These are phyloP conservation scores for Nymphicus hollandicus DNA, from an alignment of 2,113 vertebrate species.

Conservation along the genomic window DNA sequence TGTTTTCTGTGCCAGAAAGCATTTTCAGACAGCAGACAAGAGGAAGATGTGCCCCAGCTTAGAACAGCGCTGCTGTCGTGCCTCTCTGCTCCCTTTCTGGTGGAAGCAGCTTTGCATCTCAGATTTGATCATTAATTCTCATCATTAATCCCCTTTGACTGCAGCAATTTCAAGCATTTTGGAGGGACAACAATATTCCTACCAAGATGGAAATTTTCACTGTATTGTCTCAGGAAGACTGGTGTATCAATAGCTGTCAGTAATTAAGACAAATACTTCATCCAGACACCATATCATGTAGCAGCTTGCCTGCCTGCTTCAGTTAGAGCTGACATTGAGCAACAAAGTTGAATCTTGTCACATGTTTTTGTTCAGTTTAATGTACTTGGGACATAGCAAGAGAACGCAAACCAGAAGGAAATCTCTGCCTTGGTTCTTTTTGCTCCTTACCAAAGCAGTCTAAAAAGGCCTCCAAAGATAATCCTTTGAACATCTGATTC, in stretches of 20 bases:
- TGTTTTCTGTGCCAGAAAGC: not conserved
- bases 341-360: slow-evolving; percentile 25
- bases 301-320: not conserved
- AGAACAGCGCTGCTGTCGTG: accelerated
- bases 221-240: not conserved
- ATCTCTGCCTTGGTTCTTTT: not conserved
- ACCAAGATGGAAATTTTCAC: not conserved
- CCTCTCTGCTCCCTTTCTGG: not conserved
- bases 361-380: slow-evolving; percentile 42
- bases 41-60: not conserved
- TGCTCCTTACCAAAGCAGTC: not conserved
- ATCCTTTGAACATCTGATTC: slow-evolving; percentile 38
- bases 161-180: not conserved
- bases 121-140: not conserved
- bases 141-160: not conserved
- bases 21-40: accelerated
- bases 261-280: not conserved
- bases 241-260: not conserved
- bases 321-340: slow-evolving; percentile 7
- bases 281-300: not conserved
- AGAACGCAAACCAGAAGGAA: slow-evolving; percentile 17
- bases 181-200: not conserved
- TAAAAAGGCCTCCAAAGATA: not conserved
- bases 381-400: not conserved
- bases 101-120: not conserved